Conservation (phyloP, 2,888 invertebrate species). For the Caenorhabditis sinica region DNA sequence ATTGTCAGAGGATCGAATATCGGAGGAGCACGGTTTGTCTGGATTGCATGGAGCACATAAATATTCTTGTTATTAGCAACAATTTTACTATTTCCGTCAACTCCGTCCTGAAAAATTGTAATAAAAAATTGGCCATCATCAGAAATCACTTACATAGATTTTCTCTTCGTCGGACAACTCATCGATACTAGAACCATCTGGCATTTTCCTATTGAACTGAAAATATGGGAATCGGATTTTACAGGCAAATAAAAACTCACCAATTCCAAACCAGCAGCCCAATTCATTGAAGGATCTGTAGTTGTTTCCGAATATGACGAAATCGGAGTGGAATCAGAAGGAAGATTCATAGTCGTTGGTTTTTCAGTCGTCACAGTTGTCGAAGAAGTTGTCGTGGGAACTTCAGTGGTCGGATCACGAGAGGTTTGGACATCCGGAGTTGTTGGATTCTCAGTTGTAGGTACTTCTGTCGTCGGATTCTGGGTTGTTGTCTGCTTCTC, state of each 20-base stretch:
- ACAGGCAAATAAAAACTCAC: neutral
- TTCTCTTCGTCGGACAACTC: neutral
- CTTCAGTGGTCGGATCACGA: neutral
- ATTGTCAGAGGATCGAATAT: slow-evolving; percentile 26
- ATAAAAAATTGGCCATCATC: neutral
- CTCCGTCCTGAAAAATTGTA: neutral
- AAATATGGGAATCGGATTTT: neutral
- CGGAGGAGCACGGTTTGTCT: neutral
- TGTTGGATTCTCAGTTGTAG: slow-evolving; percentile 2
- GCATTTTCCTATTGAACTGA: neutral
- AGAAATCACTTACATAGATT: neutral
- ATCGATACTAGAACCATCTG: neutral
- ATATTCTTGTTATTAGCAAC: slow-evolving; percentile 21
- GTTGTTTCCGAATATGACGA: too few species aligned
- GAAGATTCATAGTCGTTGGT: neutral
- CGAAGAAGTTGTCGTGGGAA: neutral
- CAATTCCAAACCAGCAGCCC: neutral
- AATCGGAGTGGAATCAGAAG: neutral
- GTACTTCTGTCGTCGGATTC: neutral
- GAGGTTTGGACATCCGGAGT: too few species aligned
- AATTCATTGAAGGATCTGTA: neutral
- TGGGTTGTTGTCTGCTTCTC: too few species aligned
- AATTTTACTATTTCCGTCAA: slow-evolving; percentile 1
- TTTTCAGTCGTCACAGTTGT: neutral
- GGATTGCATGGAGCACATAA: slow-evolving; percentile 36